Conservation (phyloP, 2,113 vertebrate species). For the Nematolebias whitei region DNA sequence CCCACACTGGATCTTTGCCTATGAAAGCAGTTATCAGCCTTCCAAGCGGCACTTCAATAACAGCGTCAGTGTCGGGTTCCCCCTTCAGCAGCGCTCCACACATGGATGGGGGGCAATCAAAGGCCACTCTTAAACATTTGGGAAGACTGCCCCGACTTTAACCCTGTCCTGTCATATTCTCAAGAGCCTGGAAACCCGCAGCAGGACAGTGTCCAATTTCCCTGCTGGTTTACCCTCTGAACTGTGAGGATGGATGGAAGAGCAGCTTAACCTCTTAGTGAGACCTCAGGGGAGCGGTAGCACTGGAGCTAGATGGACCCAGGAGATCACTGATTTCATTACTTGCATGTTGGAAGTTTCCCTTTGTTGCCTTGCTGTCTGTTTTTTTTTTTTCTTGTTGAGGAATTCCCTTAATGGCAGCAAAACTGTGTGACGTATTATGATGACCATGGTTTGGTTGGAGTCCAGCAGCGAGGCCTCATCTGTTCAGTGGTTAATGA, state of each 20-base stretch:
- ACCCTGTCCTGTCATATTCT: constrained; percentile 55
- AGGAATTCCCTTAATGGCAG: constrained; percentile 31
- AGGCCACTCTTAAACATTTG: constrained; percentile 62
- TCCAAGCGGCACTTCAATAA: constrained; percentile 67
- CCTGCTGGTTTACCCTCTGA: constrained; percentile 70
- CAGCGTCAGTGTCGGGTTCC: constrained; percentile 76
- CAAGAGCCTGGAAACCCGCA: constrained; percentile 46
- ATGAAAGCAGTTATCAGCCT: constrained; percentile 73
- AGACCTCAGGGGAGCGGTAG: constrained; percentile 56
- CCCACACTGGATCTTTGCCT: constrained; percentile 61
- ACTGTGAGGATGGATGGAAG: constrained; percentile 68
- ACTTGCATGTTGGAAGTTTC: constrained; percentile 35
- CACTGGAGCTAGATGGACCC: constrained; percentile 40
- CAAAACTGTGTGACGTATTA: background rate
- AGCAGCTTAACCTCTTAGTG: constrained; percentile 53
- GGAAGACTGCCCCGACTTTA: constrained; percentile 63
- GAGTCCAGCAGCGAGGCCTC: background rate
- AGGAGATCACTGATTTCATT: constrained; percentile 57
- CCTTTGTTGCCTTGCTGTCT: constrained; percentile 35
- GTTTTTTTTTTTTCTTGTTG: constrained; percentile 34
- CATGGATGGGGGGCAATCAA: constrained; percentile 67
- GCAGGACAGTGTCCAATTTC: constrained; percentile 67
- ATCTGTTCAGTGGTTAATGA: background rate
- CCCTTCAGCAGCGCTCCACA: constrained; percentile 51
- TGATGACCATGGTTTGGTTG: background rate